A percentile compares a stretch with the other conserved stretches of the same genome.
Conservation (phyloP, 2,113 vertebrate genomes). For the human region DNA sequence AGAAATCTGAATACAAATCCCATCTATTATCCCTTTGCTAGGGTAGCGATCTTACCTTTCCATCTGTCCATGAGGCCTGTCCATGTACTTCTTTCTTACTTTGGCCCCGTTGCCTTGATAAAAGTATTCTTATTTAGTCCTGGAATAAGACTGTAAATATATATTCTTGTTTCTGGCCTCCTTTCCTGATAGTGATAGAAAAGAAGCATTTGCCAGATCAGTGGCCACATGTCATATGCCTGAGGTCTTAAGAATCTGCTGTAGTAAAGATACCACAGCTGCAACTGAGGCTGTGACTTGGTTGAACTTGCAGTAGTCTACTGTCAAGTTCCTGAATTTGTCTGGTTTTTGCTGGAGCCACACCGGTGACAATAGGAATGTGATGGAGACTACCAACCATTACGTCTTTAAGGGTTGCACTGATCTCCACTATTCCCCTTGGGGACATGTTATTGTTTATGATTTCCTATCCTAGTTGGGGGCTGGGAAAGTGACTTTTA, state of each 20-base stretch:
- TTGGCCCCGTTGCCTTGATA: background rate
- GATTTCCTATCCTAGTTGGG: background rate
- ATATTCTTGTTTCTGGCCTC: background rate
- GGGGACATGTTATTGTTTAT: background rate
- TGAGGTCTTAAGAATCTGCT: background rate
- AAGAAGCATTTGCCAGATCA: background rate
- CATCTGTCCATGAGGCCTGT: background rate
- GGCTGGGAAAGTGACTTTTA: background rate
- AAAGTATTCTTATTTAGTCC: constrained; percentile 1
- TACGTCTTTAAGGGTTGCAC: background rate
- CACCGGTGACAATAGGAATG: background rate
- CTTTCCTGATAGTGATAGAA: background rate
- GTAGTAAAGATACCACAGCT: background rate
- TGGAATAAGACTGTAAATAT: background rate
- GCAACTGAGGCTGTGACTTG: background rate
- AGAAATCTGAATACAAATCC: constrained; percentile 21
- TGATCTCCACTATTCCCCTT: background rate
- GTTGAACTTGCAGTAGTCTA: background rate
- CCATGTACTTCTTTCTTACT: background rate
- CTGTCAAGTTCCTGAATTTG: background rate
- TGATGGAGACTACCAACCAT: background rate
- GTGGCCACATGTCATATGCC: background rate
- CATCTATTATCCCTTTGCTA: background rate
- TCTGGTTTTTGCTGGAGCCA: background rate
- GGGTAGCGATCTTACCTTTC: background rate